Conservation (phyloP, 2,797 vertebrate genomes). For the Pteronotus mesoamericanus region DNA sequence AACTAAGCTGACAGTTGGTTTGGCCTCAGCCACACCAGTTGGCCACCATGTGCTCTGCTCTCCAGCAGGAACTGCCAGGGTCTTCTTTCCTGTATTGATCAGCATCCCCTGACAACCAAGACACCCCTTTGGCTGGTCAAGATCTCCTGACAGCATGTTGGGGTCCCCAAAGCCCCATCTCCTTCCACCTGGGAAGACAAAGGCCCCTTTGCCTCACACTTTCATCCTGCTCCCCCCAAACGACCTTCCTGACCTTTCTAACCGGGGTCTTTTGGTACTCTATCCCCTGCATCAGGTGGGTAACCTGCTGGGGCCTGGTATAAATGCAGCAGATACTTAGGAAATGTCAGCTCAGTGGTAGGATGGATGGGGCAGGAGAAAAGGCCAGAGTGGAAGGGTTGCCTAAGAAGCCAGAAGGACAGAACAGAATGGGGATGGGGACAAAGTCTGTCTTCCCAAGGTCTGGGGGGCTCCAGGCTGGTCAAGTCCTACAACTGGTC, state of each 20-base stretch:
- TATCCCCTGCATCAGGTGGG: not conserved
- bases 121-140: not conserved
- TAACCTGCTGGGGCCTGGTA: not conserved
- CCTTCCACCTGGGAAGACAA: not conserved
- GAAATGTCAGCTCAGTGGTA: not conserved
- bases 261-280: not conserved
- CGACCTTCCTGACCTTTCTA: not conserved
- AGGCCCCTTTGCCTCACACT: not conserved
- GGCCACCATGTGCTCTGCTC: not conserved
- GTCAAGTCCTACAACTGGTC: not conserved
- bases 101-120: not conserved
- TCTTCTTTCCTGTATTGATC: not conserved
- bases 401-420: not conserved
- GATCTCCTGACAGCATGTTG: not conserved
- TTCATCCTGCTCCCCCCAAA: not conserved
- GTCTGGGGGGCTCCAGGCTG: not conserved
- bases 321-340: not conserved
- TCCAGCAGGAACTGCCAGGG: not conserved
- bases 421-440: not conserved
- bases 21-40: not conserved
- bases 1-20: not conserved
- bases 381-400: not conserved
- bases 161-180: not conserved
- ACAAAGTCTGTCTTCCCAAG: not conserved
- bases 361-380: not conserved